Evolutionary conservation across 2,797 vertebrate genomes (phyloP).

Genomic region (Chelonia mydas): DNA sequence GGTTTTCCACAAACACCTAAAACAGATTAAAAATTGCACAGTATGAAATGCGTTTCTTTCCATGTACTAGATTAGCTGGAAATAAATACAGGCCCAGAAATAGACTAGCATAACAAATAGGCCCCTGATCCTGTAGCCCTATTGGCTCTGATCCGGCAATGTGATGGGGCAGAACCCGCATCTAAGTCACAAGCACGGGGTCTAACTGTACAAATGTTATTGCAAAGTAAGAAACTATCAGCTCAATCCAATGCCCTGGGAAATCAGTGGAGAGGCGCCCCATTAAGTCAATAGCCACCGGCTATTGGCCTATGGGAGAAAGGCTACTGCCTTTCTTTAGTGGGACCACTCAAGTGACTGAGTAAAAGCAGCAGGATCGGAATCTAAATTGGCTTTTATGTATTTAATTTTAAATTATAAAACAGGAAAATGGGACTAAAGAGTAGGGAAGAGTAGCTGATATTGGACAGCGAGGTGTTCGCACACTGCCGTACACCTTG

Average conservation of each 20-base stretch:
- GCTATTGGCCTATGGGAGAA: rapidly evolving
- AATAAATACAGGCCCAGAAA: not conserved
- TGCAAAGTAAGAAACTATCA: rapidly evolving
- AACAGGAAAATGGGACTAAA: rapidly evolving
- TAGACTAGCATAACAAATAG: not conserved
- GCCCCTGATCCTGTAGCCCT: constrained; percentile 8
- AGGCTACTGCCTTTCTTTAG: not conserved
- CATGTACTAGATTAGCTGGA: not conserved
- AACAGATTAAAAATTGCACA: rapidly evolving
- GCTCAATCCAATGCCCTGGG: not conserved
- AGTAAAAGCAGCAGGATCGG: rapidly evolving
- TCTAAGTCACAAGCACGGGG: not conserved
- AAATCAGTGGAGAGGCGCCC: not conserved
- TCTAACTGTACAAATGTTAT: not conserved
- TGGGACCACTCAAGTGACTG: not conserved
- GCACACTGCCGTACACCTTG: rapidly evolving
- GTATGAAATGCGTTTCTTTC: rapidly evolving
- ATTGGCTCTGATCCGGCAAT: not conserved
- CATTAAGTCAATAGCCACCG: too few relatives aligned
- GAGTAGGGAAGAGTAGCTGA: rapidly evolving
- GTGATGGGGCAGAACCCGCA: not conserved
- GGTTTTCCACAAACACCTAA: not conserved
- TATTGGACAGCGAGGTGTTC: rapidly evolving
- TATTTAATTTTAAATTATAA: rapidly evolving
- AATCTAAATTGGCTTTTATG: rapidly evolving